Evolutionary conservation across 2,797 vertebrate species (phyloP).

Genomic region (Pangasius larnaudii): DNA sequence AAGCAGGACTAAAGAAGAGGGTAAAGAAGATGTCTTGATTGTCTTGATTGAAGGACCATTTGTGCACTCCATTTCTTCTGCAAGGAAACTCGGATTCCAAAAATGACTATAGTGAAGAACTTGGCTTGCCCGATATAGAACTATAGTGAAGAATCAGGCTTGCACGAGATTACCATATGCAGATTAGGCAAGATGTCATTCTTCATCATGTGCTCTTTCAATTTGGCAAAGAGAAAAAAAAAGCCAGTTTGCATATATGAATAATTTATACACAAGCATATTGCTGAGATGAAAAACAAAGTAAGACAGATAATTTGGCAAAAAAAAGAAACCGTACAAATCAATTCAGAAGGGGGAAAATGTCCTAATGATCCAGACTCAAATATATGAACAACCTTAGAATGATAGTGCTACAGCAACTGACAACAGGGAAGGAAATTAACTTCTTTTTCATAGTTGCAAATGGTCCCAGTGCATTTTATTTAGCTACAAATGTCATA

Average conservation of each 20-base stretch:
- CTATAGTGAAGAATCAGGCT: not conserved
- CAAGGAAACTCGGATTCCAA: not conserved
- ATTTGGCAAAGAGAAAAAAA: slow-evolving; percentile 17
- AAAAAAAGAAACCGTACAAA: slow-evolving; percentile 47
- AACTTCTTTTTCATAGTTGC: slow-evolving; percentile 5
- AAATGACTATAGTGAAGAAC: not conserved
- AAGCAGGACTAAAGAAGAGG: not conserved
- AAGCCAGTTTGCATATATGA: slow-evolving; percentile 61
- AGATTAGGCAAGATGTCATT: slow-evolving; percentile 46
- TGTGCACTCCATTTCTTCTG: not conserved
- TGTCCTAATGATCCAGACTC: slow-evolving; percentile 19
- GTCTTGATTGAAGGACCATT: not conserved
- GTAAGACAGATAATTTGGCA: slow-evolving; percentile 32
- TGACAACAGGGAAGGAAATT: not conserved
- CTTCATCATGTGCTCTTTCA: slow-evolving; percentile 25
- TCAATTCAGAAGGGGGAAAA: not conserved
- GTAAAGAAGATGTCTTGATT: not conserved
- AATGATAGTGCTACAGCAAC: slow-evolving; percentile 3
- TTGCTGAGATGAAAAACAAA: slow-evolving; percentile 52
- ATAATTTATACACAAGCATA: slow-evolving; percentile 57
- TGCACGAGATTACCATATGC: slow-evolving; percentile 22
- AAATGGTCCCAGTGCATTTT: slow-evolving; percentile 21
- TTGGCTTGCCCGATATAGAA: not conserved
- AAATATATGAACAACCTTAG: slow-evolving; percentile 17
- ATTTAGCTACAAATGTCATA: slow-evolving; percentile 29